Conservation (phyloP, 1,140 invertebrate species). For the Listronotus bonariensis region DNA sequence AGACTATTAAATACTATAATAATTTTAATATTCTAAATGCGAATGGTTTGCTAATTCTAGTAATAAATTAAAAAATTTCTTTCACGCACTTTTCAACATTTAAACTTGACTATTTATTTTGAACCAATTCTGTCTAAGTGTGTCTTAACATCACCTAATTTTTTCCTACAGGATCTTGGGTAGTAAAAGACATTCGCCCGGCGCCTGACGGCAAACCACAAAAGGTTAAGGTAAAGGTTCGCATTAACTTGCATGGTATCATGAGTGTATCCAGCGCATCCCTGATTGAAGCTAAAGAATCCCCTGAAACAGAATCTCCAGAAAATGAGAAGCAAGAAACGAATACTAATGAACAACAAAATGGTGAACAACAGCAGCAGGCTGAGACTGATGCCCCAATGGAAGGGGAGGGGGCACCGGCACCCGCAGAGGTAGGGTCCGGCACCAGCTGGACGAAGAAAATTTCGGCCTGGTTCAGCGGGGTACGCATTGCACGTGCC, state of each 20-base stretch:
- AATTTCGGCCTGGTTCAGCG: slow-evolving; percentile 55
- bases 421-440: slow-evolving; percentile 53
- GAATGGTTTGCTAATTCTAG: too few species aligned
- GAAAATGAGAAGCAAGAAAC: slow-evolving; percentile 58
- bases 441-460: slow-evolving; percentile 55
- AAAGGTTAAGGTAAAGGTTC: slow-evolving; percentile 95
- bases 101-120: too few species aligned
- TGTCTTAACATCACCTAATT: background rate
- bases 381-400: slow-evolving; percentile 29
- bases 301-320: slow-evolving; percentile 62
- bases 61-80: too few species aligned
- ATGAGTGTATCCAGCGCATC: slow-evolving; percentile 84
- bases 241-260: slow-evolving; percentile 91
- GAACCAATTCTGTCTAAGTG: too few species aligned
- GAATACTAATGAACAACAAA: slow-evolving; percentile 53
- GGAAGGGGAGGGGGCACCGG: slow-evolving; percentile 39
- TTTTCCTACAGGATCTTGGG: slow-evolving; percentile 70
- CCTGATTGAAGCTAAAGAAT: slow-evolving; percentile 81
- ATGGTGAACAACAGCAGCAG: slow-evolving; percentile 52
- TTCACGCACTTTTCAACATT: too few species aligned
- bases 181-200: slow-evolving; percentile 83
- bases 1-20: too few species aligned
- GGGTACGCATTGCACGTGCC: slow-evolving; percentile 52
- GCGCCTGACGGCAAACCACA: slow-evolving; percentile 84
- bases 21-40: too few species aligned